Percentiles rank a stretch among this genome's conserved stretches.
phyloP scores from a whole-genome alignment of 2,113 vertebrate genomes.

The human (Homo sapiens) region DNA sequence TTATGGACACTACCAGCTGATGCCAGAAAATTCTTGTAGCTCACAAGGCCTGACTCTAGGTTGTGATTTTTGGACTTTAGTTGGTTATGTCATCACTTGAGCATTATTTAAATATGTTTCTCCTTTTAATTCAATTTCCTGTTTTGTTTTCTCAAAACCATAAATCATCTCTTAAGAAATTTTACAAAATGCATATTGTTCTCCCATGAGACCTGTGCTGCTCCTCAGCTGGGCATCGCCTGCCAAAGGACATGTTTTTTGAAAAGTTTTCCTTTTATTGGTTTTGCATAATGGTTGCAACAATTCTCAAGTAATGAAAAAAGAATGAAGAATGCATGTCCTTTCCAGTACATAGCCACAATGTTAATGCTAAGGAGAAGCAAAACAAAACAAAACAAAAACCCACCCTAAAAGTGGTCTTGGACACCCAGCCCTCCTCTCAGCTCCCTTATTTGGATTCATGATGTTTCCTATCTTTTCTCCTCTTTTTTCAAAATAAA shows the following conservation, averaged over 20 bases:
- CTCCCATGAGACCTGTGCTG: slow-evolving; percentile 43
- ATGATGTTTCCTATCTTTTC: slow-evolving; percentile 51
- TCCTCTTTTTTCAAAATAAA: slow-evolving; percentile 25
- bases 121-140: slow-evolving; percentile 80
- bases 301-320: slow-evolving; percentile 73
- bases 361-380: slow-evolving; percentile 68
- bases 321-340: slow-evolving; percentile 76
- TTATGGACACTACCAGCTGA: neutral
- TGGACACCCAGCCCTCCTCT: slow-evolving; percentile 32
- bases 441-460: neutral
- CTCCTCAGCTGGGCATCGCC: slow-evolving; percentile 13
- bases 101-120: slow-evolving; percentile 74
- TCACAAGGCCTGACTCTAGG: neutral
- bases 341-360: slow-evolving; percentile 63
- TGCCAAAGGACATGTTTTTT: slow-evolving; percentile 70
- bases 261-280: slow-evolving; percentile 67
- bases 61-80: slow-evolving; percentile 43
- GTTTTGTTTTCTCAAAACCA: slow-evolving; percentile 80
- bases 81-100: slow-evolving; percentile 66
- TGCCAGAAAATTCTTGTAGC: slow-evolving; percentile 56
- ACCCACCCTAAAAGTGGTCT: slow-evolving; percentile 46
- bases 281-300: slow-evolving; percentile 74
- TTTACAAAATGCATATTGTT: slow-evolving; percentile 78
- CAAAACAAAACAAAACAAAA: slow-evolving; percentile 71
- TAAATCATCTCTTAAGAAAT: slow-evolving; percentile 71